A percentile compares a stretch with the other conserved stretches of the same genome.
phyloP scores from a whole-genome alignment of 1,140 invertebrate genomes.

The Vollenhovia emeryi region DNA sequence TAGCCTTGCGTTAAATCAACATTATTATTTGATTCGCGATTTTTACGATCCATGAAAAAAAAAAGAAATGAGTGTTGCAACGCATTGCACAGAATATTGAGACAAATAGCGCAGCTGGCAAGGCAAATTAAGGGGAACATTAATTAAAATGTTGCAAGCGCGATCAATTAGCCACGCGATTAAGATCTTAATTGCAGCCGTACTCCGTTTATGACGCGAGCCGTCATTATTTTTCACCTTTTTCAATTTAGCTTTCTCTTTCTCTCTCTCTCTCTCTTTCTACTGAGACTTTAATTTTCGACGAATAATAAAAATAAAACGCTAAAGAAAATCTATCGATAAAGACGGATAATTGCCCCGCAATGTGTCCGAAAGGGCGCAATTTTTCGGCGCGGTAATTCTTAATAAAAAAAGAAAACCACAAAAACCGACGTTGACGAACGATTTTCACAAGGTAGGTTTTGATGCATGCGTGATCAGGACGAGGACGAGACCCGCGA shows the following conservation, averaged over 20 bases:
- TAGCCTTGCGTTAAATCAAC: background rate
- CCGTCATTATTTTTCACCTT: background rate
- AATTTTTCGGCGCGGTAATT: background rate
- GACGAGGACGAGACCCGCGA: constrained; percentile 42
- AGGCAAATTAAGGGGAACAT: constrained; percentile 14
- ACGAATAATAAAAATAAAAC: background rate
- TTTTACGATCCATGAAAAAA: background rate
- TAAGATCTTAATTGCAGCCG: constrained; percentile 28
- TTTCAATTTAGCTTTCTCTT: background rate
- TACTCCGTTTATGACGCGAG: background rate
- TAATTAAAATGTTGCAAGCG: constrained; percentile 55
- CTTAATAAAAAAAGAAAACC: background rate
- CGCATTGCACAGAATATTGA: constrained; percentile 17
- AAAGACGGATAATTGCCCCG: background rate
- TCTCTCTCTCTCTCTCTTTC: background rate
- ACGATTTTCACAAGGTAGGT: constrained; percentile 66
- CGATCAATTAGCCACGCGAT: constrained; percentile 37
- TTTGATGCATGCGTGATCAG: constrained; percentile 23
- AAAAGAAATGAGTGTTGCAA: background rate
- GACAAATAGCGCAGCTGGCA: constrained; percentile 17
- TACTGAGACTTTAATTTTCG: background rate
- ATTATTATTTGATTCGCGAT: background rate
- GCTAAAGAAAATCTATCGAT: background rate
- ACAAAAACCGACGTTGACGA: constrained; percentile 44
- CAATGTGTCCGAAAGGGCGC: background rate